phyloP scores from a whole-genome alignment of 2,888 invertebrate genomes.

The Cryptophagus acutangulus region DNA sequence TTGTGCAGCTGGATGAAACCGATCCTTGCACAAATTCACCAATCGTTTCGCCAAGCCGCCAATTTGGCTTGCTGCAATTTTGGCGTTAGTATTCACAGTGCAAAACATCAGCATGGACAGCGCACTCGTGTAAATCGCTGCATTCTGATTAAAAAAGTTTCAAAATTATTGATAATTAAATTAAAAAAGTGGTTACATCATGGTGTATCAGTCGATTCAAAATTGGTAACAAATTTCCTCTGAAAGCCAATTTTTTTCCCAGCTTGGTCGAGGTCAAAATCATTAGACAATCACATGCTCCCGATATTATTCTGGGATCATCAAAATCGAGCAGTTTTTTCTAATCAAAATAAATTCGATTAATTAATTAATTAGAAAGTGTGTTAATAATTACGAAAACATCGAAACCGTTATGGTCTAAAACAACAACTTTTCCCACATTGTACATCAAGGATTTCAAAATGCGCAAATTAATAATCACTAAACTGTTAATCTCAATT shows the following conservation, averaged over 20 bases:
- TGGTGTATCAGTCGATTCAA: constrained; percentile 39
- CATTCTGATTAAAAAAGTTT: too few relatives aligned
- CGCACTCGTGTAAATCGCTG: constrained; percentile 36
- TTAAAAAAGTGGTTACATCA: constrained; percentile 34
- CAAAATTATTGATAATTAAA: too few relatives aligned
- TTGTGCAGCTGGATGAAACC: neutral
- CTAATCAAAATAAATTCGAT: too few relatives aligned
- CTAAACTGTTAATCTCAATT: constrained; percentile 31
- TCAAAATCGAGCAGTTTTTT: constrained; percentile 32
- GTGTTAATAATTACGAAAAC: constrained; percentile 36
- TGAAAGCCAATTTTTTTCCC: constrained; percentile 43
- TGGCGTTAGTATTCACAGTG: constrained; percentile 39
- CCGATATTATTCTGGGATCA: constrained; percentile 33
- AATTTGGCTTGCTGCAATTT: constrained; percentile 35
- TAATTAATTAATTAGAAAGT: too few relatives aligned
- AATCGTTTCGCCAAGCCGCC: constrained; percentile 33
- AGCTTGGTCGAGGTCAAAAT: constrained; percentile 37
- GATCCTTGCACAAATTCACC: constrained; percentile 23
- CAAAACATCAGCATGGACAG: constrained; percentile 41
- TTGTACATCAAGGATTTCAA: constrained; percentile 43
- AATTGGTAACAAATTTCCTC: constrained; percentile 37
- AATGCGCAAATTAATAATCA: constrained; percentile 43
- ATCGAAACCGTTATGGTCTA: constrained; percentile 41
- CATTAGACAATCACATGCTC: constrained; percentile 38
- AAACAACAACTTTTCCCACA: constrained; percentile 41